Conservation (phyloP, 2,113 vertebrate genomes). For the Aegotheles bennettii region DNA sequence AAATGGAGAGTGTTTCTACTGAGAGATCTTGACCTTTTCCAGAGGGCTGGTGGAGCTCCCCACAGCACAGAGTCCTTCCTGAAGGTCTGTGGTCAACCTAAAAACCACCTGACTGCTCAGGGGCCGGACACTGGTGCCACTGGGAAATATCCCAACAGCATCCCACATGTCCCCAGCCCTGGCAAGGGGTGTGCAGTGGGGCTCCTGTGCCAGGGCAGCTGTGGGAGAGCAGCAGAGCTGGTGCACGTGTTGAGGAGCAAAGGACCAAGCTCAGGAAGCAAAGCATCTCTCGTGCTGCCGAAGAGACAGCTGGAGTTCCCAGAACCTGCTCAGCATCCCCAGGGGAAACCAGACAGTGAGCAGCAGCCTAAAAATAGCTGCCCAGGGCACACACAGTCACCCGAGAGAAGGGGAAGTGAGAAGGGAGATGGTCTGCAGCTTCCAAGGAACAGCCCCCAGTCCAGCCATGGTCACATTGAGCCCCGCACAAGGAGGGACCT, state of each 20-base stretch:
- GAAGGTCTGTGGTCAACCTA: not conserved
- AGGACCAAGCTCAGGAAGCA: not conserved
- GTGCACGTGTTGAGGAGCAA: not conserved
- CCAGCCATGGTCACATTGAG: fast-evolving
- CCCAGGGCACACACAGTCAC: not conserved
- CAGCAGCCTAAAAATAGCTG: constrained; percentile 39
- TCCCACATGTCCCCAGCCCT: fast-evolving
- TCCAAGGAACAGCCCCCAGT: constrained; percentile 16
- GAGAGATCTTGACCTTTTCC: not conserved
- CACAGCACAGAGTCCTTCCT: not conserved
- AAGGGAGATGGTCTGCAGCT: not conserved
- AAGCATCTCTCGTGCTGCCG: not conserved
- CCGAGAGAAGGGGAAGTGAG: constrained; percentile 39
- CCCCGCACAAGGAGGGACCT: fast-evolving
- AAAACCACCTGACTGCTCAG: not conserved
- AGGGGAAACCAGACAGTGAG: not conserved
- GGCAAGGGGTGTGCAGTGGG: fast-evolving
- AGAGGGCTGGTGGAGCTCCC: not conserved
- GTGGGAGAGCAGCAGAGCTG: not conserved
- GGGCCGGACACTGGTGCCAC: fast-evolving
- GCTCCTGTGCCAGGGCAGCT: fast-evolving
- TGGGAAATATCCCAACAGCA: fast-evolving
- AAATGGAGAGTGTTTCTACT: not conserved
- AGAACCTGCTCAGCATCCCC: constrained; percentile 43
- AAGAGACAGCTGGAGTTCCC: constrained; percentile 38